Evolutionary conservation across 1,140 invertebrate species (phyloP).

Genomic region (Dendrolimus kikuchii): DNA sequence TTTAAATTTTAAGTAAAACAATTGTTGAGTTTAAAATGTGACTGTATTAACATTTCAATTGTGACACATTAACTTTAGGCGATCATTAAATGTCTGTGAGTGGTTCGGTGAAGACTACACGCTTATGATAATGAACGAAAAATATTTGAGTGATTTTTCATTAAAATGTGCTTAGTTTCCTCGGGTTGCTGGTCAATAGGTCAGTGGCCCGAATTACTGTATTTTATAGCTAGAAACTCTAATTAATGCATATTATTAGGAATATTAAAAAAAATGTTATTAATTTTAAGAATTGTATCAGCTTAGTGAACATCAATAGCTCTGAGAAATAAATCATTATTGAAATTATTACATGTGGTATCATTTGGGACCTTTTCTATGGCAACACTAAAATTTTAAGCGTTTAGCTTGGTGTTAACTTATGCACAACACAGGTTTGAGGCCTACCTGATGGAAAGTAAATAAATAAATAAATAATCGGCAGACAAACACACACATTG

Average conservation of each 20-base stretch:
- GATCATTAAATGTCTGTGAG: neutral
- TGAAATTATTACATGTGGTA: constrained; percentile 69
- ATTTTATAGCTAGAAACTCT: constrained; percentile 69
- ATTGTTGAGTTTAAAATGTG: too few relatives aligned
- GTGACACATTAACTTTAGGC: too few relatives aligned
- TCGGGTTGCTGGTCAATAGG: constrained; percentile 36
- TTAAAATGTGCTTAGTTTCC: constrained; percentile 23
- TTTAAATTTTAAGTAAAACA: too few relatives aligned
- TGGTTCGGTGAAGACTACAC: constrained; percentile 16
- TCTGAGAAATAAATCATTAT: constrained; percentile 67
- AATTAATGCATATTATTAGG: constrained; percentile 69
- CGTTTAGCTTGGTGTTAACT: too few relatives aligned
- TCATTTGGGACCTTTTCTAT: constrained; percentile 27
- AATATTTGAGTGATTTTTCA: constrained; percentile 12
- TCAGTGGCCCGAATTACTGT: constrained; percentile 49
- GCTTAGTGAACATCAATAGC: constrained; percentile 72
- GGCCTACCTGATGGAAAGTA: too few relatives aligned
- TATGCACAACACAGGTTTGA: too few relatives aligned
- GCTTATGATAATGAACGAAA: constrained; percentile 7
- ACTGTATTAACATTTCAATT: too few relatives aligned
- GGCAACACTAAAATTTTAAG: neutral
- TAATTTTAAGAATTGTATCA: constrained; percentile 69
- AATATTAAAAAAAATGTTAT: constrained; percentile 66
- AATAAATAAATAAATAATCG: too few relatives aligned
- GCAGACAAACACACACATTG: too few relatives aligned